Percentiles rank a stretch among this genome's conserved stretches.
Conservation (phyloP, 1,140 invertebrate genomes). For the Mactra quadrangularis region DNA sequence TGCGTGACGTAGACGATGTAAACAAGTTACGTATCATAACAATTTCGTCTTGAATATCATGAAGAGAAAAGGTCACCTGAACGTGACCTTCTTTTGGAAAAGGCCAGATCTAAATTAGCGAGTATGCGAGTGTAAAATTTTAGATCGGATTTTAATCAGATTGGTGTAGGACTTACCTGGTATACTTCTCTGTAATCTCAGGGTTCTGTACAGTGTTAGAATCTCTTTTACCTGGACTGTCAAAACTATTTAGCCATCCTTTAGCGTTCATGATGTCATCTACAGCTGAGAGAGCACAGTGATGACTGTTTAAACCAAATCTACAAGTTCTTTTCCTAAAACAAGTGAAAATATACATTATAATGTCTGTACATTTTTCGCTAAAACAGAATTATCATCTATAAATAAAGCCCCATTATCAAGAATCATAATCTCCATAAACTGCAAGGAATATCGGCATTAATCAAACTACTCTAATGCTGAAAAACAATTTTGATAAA, state of each 20-base stretch:
- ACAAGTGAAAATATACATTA: background rate
- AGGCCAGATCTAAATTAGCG: too few species aligned
- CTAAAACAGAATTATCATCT: background rate
- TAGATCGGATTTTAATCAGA: too few species aligned
- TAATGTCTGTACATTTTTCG: background rate
- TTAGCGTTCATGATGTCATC: conserved; percentile 24
- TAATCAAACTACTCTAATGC: background rate
- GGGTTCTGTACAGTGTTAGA: conserved; percentile 7
- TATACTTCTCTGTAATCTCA: conserved; percentile 11
- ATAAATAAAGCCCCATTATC: background rate
- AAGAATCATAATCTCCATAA: background rate
- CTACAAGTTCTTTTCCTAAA: conserved; percentile 49
- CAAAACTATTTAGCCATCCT: conserved; percentile 49
- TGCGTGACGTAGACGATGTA: too few species aligned
- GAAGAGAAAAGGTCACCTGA: too few species aligned
- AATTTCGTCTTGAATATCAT: too few species aligned
- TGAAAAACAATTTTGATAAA: background rate
- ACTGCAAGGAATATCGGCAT: background rate
- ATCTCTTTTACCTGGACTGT: conserved; percentile 47
- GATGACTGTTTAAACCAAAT: conserved; percentile 59
- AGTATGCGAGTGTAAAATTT: too few species aligned
- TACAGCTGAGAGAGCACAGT: conserved; percentile 35
- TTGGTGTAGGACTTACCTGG: conserved; percentile 15
- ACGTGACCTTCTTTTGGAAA: too few species aligned
- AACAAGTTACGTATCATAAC: too few species aligned